Percentiles rank a stretch among this genome's conserved stretches.
Conservation (phyloP, 30 jellyfish, hydroid and myxozoan species). For the Aurelia sp. region DNA sequence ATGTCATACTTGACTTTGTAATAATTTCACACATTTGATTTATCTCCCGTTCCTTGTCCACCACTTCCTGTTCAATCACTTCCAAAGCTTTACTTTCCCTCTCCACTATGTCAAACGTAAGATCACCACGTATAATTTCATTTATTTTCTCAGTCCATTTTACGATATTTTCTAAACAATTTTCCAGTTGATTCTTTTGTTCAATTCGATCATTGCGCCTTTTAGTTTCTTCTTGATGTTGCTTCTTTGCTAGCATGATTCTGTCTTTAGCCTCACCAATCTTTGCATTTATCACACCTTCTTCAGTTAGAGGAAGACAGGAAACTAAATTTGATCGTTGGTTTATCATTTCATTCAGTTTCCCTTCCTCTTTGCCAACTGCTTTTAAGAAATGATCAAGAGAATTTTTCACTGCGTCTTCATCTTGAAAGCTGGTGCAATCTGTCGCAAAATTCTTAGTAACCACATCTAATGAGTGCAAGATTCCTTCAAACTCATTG, state of each 20-base stretch:
- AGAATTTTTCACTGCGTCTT: not conserved
- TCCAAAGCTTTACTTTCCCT: not conserved
- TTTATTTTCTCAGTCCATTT: constrained; percentile 5
- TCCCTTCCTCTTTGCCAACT: not conserved
- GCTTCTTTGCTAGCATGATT: not conserved
- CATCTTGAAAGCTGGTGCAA: too few species aligned
- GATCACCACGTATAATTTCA: not conserved
- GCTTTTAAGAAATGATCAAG: not conserved
- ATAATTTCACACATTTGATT: constrained; percentile 3
- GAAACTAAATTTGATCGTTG: not conserved
- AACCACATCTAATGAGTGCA: too few species aligned
- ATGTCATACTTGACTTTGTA: not conserved
- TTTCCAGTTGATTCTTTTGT: constrained; percentile 1
- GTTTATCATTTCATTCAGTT: not conserved
- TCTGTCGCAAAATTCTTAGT: too few species aligned
- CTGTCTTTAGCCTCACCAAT: not conserved
- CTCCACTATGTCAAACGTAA: not conserved
- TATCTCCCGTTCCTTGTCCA: not conserved
- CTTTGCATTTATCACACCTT: not conserved
- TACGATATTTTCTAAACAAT: not conserved
- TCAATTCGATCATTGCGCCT: not conserved
- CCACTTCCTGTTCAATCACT: constrained; percentile 1
- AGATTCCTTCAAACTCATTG: too few species aligned
- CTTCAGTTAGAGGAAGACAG: constrained; percentile 1
- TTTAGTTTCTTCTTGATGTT: not conserved